Evolutionary conservation across 1,140 invertebrate species (phyloP), one percentile per base, ranked within the genome.

Genomic region (Drosophila sucinea): DNA sequence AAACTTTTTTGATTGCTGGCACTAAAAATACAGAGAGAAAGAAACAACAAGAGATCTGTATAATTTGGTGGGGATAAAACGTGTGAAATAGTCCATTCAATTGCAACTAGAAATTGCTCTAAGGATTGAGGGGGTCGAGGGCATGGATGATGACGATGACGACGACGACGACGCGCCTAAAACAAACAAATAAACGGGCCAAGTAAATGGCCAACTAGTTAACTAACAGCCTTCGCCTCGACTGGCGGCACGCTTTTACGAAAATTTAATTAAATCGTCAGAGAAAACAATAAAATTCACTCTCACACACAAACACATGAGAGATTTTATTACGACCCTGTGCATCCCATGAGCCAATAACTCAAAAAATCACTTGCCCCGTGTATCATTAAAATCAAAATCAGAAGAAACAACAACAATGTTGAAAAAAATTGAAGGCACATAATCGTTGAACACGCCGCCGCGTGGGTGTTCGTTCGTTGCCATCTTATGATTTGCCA

Each of bases 301-400:
- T 84, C 55, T n/a, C 33, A 67, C 8, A 55, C n/a, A 61, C 55
- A 33, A 5, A n/a, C 62, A 60, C 41, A 62, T 35, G 32, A 38
- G 25, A 27, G 8, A 62, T 86, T 86, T 86, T 86, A 86, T 86
- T 87, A 87, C 83, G 70, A 73, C 62, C 75, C 35, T 38, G 30
- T 78, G 78, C 76, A 67, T 65, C 30, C 67, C 58, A 67, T 81
- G 75, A 60, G 67, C 38, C 83, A 87, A 86, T 86, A 86, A 86
- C 80, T 87, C 83, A 86, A 86, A 86, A 86, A 87, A 86, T 89
- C 44, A 87, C 83, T 87, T 87, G 79, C 62, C 73, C 72, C 66
- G 84, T 80, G 63, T 89, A 87, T 87, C 83, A 87, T 87, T 87
- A 87, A 87, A 87, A 87, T 87, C 83, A 83, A 83, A 86, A 83